Evolutionary conservation across 2,888 invertebrate species (phyloP).

Genomic region (Boloria euphrosyne): DNA sequence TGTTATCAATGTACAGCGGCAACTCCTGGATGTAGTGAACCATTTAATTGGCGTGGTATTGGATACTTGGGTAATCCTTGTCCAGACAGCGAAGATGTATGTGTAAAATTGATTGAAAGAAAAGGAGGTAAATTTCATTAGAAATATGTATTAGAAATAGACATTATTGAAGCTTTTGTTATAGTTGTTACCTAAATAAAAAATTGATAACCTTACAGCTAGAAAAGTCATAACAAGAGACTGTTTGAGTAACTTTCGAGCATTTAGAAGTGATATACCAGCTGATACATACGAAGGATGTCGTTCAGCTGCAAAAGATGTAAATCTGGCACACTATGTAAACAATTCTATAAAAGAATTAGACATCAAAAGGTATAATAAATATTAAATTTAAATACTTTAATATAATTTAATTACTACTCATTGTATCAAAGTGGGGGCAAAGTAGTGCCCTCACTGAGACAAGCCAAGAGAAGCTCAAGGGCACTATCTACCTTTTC

Average conservation of each 20-base stretch:
- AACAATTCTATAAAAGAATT: constrained; percentile 93
- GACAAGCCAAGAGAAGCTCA: too few species aligned
- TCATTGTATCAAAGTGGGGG: too few species aligned
- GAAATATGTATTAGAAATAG: too few species aligned
- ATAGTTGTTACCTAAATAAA: not conserved
- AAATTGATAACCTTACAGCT: constrained; percentile 75
- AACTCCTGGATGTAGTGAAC: constrained; percentile 92
- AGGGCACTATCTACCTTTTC: too few species aligned
- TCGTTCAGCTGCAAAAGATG: constrained; percentile 89
- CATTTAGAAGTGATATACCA: constrained; percentile 92
- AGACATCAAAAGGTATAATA: constrained; percentile 87
- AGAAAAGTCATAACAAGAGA: constrained; percentile 91
- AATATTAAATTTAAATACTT: not conserved
- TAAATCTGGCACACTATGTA: constrained; percentile 91
- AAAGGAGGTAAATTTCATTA: constrained; percentile 88
- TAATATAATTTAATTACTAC: not conserved
- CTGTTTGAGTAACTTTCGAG: constrained; percentile 90
- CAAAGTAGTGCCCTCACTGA: too few species aligned
- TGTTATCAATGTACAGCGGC: constrained; percentile 95
- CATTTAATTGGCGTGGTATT: constrained; percentile 90
- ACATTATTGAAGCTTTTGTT: not conserved
- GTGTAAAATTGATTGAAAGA: constrained; percentile 93
- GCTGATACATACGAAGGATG: constrained; percentile 96
- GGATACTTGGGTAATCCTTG: constrained; percentile 90
- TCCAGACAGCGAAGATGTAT: constrained; percentile 91